A percentile compares a stretch with the other conserved stretches of the same genome.
Evolutionary conservation across 2,113 vertebrate species (phyloP).

Genomic region (Conger conger): DNA sequence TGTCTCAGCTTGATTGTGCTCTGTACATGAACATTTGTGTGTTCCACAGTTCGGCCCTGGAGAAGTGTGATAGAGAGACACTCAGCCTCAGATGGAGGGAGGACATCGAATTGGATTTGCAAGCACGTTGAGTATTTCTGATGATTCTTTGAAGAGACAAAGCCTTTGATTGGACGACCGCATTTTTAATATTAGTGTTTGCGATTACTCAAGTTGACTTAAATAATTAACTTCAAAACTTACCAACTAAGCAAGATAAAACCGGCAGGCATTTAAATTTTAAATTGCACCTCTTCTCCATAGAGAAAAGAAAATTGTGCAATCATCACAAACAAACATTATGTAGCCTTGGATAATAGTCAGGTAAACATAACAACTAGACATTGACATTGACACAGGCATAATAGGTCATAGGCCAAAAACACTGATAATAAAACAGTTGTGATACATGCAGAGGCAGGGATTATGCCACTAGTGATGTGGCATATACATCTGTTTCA

Average conservation of each 20-base stretch:
- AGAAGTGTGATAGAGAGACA: not conserved
- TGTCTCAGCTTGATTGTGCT: not conserved
- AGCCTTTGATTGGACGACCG: not conserved
- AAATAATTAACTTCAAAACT: not conserved
- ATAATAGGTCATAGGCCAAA: not conserved
- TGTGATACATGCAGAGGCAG: not conserved
- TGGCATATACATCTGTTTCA: too few relatives aligned
- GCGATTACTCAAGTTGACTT: not conserved
- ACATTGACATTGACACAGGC: not conserved
- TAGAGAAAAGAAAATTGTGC: constrained; percentile 1
- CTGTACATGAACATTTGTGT: not conserved
- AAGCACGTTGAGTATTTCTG: not conserved
- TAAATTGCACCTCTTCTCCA: not conserved
- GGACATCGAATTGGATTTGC: not conserved
- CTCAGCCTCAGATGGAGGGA: too few relatives aligned
- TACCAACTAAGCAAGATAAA: not conserved
- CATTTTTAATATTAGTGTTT: not conserved
- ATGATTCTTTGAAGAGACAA: not conserved
- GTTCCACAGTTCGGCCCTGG: not conserved
- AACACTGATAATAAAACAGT: not conserved
- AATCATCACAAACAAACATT: not conserved
- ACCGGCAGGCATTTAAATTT: not conserved
- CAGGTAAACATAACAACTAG: not conserved
- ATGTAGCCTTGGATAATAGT: not conserved
- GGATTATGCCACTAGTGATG: not conserved